Evolutionary conservation across 2,888 invertebrate species (phyloP), one percentile per base, ranked within the genome.

Genomic region (Orthonevra nobilis): DNA sequence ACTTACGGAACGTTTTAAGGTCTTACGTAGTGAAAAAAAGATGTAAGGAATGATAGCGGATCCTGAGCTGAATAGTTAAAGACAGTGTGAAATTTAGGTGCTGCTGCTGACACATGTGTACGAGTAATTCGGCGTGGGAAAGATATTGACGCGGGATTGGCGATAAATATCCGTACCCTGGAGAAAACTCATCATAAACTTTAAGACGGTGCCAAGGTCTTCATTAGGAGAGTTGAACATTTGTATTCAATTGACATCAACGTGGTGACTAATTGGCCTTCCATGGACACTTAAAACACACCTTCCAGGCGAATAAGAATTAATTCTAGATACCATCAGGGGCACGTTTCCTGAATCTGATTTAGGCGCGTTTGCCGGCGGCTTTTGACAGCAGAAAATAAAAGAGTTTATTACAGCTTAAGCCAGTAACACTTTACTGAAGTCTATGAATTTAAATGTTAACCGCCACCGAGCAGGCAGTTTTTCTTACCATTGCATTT

Each of bases 61-160:
- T 64, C 73, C 48, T 66, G 73, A 58, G 6, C 15, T 32, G 73
- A 64, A 73, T 73, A 34, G 5, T 32, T 42, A 64, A 73, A 42
- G 23, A 32, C 3, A 9, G 56, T 58, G 73, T 73, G 48, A 66
- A 73, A 66, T 73, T 32, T 58, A 56, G 46, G 40, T 48, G 38
- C 15, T 19, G 28, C n/a, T 7, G 40, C 5, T 10, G 23, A 17
- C 44, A 12, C 17, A 28, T 58, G n/a, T 40, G 15, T 30, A n/a
- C 28, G 46, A 23, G 46, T 28, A 38, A 40, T 48, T 46, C 34
- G 28, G 38, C 68, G 68, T 68, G 68, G 56, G 68, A 68, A 68
- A 28, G 56, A 30, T 30, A 17, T 17, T 12, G 15, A 30, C 10
- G 38, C 38, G 38, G n/a, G 68, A 68, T 40, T 32, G 48, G 58